Evolutionary conservation across 2,113 vertebrate genomes (phyloP), one percentile per base, ranked within the genome.

Genomic region (Ascaphus truei): DNA sequence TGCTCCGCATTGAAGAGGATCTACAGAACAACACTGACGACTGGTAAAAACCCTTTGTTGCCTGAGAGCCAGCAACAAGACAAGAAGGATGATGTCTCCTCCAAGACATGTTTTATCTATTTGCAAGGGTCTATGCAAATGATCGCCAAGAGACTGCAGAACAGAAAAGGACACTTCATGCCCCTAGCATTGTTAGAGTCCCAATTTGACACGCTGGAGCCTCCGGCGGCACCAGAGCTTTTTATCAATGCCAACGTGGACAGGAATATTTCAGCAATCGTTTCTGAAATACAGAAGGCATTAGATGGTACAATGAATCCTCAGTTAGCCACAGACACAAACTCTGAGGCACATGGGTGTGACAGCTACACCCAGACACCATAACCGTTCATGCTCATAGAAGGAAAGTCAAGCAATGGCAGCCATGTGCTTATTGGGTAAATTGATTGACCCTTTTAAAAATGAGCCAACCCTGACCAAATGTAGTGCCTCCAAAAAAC

Each of bases 1-100:
- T 98, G 95, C 71, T 98, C 95, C 10, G 94, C 95, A 30, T 85
- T 98, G 81, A 96, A 91, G 78, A 91, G 75, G 78, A 77, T 76
- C 23, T 95, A 96, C 74, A 89, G 95, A 72, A 63, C 26, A 63
- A 73, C 93, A 66, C 77, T 98, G 68, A 80, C 81, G 37, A 67
- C 76, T 2, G 93, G 94, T 63, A 18, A 77, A 68, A 50, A 76
- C 20, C 76, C 75, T 8, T 16, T 71, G 5, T 0, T 58, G 22
- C 7, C 6, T 16, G 45, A 65, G 43, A 22, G 6, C 37, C 65
- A 39, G 1, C 34, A 47, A 26, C 15, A 36, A 4, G 67, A 66
- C 20, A 67, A 73, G 52, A 31, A 80, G 8, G 18, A 47, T 69
- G 62, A 45, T 8, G 75, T 39, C 0, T n/a, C 67, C 15, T 53